Conservation (phyloP, 1,140 invertebrate genomes). For the Cecropterus lyciades region DNA sequence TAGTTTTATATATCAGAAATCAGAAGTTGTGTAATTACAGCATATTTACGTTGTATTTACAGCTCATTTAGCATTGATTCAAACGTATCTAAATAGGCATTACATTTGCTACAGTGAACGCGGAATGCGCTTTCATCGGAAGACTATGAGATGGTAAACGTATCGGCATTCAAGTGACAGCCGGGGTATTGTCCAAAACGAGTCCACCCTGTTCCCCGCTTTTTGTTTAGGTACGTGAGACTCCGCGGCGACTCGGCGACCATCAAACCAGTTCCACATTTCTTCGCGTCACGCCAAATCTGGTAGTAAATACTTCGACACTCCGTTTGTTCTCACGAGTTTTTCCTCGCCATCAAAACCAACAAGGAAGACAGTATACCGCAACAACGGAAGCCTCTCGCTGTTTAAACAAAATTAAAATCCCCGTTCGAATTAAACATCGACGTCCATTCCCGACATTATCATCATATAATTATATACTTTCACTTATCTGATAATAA, state of each 20-base stretch:
- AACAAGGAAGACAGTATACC: conserved; percentile 5
- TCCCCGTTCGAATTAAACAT: conserved; percentile 39
- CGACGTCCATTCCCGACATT: conserved; percentile 37
- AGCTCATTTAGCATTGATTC: no score
- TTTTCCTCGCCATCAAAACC: conserved; percentile 38
- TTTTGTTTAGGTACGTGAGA: conserved; percentile 80
- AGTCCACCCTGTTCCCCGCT: conserved; percentile 63
- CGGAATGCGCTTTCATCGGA: conserved; percentile 37
- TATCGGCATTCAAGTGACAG: conserved; percentile 76
- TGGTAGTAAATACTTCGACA: conserved; percentile 72
- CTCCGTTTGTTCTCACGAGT: conserved; percentile 60
- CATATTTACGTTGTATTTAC: no score
- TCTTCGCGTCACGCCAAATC: conserved; percentile 75
- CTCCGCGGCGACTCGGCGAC: conserved; percentile 74
- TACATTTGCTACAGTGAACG: not conserved
- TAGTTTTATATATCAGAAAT: no score
- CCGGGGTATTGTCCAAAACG: conserved; percentile 75
- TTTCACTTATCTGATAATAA: conserved; percentile 68
- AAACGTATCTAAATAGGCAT: conserved; percentile 5
- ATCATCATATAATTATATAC: conserved; percentile 58
- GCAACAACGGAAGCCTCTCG: conserved; percentile 14
- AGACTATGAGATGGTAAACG: conserved; percentile 60
- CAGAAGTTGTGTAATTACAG: no score
- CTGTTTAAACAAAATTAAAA: conserved; percentile 45
- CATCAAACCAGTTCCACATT: conserved; percentile 78